Evolutionary conservation across 2,113 vertebrate genomes (phyloP).

Genomic region (Nycticebus coucang): DNA sequence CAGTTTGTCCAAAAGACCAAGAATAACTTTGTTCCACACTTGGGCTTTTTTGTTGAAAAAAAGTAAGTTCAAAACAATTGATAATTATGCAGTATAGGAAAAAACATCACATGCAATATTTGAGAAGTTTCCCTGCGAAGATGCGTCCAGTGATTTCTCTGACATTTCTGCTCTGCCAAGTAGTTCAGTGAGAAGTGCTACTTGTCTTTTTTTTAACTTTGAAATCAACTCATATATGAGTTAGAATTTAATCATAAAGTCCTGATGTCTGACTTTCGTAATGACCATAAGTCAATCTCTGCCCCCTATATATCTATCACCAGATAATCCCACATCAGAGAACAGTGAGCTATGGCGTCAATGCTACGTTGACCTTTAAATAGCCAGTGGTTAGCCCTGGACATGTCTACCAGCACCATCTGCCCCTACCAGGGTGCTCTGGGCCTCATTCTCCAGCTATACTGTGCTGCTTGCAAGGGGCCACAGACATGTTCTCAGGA

Average conservation of each 20-base stretch:
- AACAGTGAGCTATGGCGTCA: neutral
- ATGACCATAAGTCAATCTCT: neutral
- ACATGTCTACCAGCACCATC: neutral
- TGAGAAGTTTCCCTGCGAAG: neutral
- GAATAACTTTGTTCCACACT: neutral
- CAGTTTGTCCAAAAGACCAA: neutral
- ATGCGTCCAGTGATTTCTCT: neutral
- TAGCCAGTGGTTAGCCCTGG: neutral
- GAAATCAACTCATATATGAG: conserved; percentile 11
- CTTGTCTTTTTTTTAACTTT: neutral
- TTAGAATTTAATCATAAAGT: neutral
- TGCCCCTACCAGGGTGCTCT: neutral
- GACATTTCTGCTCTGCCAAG: neutral
- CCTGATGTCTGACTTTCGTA: neutral
- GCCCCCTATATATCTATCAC: neutral
- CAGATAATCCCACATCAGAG: neutral
- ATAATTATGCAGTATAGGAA: neutral
- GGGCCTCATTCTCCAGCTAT: neutral
- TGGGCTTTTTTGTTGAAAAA: neutral
- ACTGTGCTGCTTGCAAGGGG: neutral
- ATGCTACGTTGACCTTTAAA: neutral
- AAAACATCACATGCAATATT: neutral
- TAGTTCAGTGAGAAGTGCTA: neutral
- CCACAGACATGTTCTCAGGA: neutral
- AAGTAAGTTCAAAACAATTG: neutral